Percentiles rank a stretch among this genome's conserved stretches.
These are phyloP conservation scores for Coregonus ussuriensis DNA, from an alignment of 2,797 vertebrate species.

Conservation along the genomic window DNA sequence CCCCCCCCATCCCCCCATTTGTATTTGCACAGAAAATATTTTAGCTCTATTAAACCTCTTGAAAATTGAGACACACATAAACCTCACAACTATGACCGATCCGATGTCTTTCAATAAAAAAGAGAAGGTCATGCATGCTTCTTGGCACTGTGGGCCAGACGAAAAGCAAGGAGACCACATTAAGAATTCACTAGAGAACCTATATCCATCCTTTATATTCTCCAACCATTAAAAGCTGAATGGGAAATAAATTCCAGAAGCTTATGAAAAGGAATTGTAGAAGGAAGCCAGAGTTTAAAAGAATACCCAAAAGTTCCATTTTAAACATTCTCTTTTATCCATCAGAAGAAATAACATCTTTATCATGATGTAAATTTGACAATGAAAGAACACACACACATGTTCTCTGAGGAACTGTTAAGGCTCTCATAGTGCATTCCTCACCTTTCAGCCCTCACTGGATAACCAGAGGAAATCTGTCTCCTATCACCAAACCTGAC, in stretches of 20 bases:
- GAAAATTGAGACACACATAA: constrained; percentile 50
- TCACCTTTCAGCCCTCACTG: constrained; percentile 23
- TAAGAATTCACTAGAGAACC: constrained; percentile 52
- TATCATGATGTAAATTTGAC: constrained; percentile 23
- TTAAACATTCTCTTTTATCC: constrained; percentile 4
- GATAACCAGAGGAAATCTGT: constrained; percentile 13
- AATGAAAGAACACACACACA: constrained; percentile 17
- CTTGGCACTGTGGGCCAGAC: constrained; percentile 46
- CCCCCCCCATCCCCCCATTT: background rate
- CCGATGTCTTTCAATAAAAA: constrained; percentile 13
- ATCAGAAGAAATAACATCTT: constrained; percentile 44
- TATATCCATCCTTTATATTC: constrained; percentile 58
- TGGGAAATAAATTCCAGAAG: constrained; percentile 61
- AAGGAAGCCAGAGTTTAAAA: constrained; percentile 18
- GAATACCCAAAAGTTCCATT: constrained; percentile 26
- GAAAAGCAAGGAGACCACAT: constrained; percentile 52
- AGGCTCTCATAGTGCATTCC: background rate
- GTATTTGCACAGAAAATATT: constrained; percentile 27
- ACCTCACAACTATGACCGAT: constrained; percentile 29
- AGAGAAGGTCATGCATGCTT: constrained; percentile 48
- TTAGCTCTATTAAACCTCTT: constrained; percentile 47
- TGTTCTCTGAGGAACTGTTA: background rate
- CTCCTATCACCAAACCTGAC: constrained; percentile 7
- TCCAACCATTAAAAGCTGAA: constrained; percentile 51
- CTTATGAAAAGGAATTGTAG: constrained; percentile 43